Conservation (phyloP, 2,113 vertebrate genomes). For the Cebidichthys violaceus region DNA sequence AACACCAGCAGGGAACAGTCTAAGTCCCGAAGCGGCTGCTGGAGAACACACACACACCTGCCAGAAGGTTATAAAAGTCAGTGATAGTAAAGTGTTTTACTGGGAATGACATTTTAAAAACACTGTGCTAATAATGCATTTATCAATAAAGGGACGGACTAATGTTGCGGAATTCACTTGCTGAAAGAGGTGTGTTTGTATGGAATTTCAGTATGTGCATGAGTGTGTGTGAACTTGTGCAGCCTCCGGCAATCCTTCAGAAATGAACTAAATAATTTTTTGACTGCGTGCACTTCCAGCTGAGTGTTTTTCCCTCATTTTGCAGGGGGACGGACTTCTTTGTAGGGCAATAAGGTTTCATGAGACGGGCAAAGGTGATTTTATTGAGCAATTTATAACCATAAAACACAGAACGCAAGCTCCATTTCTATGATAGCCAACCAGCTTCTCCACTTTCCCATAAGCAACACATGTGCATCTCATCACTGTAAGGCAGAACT, state of each 20-base stretch:
- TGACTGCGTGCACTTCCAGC: slow-evolving; percentile 25
- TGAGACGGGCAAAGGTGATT: slow-evolving; percentile 64
- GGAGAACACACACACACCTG: slow-evolving; percentile 35
- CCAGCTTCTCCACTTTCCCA: slow-evolving; percentile 29
- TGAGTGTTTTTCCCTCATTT: slow-evolving; percentile 29
- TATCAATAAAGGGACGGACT: background rate
- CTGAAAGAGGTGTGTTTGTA: slow-evolving; percentile 11
- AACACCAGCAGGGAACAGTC: slow-evolving; percentile 64
- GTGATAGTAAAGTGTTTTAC: slow-evolving; percentile 6
- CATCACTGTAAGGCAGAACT: slow-evolving; percentile 50
- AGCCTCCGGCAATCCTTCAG: slow-evolving; percentile 16
- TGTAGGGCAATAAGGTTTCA: slow-evolving; percentile 57
- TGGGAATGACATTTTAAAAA: slow-evolving; percentile 6
- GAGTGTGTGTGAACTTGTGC: slow-evolving; percentile 36
- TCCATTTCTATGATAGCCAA: slow-evolving; percentile 28
- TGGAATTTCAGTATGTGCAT: slow-evolving; percentile 11
- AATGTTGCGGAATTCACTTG: background rate
- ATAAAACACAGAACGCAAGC: slow-evolving; percentile 50
- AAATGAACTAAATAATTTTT: slow-evolving; percentile 28
- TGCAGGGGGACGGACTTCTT: slow-evolving; percentile 11
- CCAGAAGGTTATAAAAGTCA: background rate
- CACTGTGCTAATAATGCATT: background rate
- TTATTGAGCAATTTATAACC: slow-evolving; percentile 67
- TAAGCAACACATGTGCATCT: slow-evolving; percentile 58
- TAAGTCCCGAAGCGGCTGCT: slow-evolving; percentile 14